Evolutionary conservation across 2,797 vertebrate species (phyloP), one percentile per base, ranked within the genome.

Genomic region (Melanotaenia nigrans): DNA sequence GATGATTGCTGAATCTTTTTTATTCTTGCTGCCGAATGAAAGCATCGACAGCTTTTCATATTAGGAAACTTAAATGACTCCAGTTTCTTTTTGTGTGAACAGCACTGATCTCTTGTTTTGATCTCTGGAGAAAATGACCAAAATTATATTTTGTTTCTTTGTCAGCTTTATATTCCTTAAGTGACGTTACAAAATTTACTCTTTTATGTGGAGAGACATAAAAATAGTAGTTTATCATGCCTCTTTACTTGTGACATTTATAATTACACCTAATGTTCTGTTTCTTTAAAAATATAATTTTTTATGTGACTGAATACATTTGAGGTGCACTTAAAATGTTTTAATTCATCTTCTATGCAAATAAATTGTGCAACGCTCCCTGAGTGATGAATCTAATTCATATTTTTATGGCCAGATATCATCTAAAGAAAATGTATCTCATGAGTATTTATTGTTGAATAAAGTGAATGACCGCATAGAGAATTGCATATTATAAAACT

Each of bases 1-100:
- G 81, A 83, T 90, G 82, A 87, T 86, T 79, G 69, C 77, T 3
- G 80, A 68, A 73, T 83, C 76, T 30, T 78, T 84, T 42, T 87
- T 70, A 77, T 75, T 70, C 53, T 32, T 0, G 13, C 79, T 74
- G 73, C 65, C 74, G 75, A 78, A 65, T 68, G 68, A 61, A 82
- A 79, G 71, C 53, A 45, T 83, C 81, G 78, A 72, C 82, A 69
- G 0, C 49, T 51, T 53, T 82, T 79, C 51, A 61, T 51, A 71
- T 83, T 65, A 4, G 72, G 60, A 72, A 82, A 81, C 73, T 74
- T 66, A 81, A 84, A 68, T 62, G 63, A 76, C 66, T 85, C 63
- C 1, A 61, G 65, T 86, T 73, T 68, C 68, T 61, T 57, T 83
- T 33, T 84, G 67, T 68, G 75, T 73, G 78, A 86, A 83, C 78